These are phyloP conservation scores for Neomorphus geoffroyi DNA, from an alignment of 2,797 vertebrate species.

Conservation along the genomic window DNA sequence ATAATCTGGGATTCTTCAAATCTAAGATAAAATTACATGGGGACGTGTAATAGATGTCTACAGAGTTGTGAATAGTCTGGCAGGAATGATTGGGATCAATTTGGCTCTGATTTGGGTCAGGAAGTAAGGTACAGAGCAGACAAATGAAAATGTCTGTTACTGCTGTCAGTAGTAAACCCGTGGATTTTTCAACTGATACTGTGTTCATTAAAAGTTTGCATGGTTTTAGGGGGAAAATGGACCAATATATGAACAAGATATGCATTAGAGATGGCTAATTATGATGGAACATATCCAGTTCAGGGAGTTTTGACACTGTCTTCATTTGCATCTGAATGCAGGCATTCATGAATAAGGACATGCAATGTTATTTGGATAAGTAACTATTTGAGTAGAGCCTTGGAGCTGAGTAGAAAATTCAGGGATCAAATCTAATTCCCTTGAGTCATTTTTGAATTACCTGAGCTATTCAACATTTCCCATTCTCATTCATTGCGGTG, in stretches of 20 bases:
- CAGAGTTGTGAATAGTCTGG: not conserved
- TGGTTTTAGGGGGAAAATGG: not conserved
- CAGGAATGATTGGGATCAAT: not conserved
- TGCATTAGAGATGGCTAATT: not conserved
- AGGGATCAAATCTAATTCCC: not conserved
- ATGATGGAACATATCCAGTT: accelerated
- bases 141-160: not conserved
- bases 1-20: not conserved
- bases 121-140: not conserved
- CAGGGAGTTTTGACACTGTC: not conserved
- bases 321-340: not conserved
- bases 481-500: not conserved
- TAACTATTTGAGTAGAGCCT: not conserved
- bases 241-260: not conserved
- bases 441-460: not conserved
- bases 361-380: not conserved
- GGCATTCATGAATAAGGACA: not conserved
- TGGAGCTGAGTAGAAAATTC: not conserved
- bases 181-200: not conserved
- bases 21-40: not conserved
- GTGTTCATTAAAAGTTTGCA: not conserved
- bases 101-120: not conserved
- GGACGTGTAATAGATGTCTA: not conserved
- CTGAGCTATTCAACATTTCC: not conserved
- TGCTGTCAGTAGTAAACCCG: not conserved